Evolutionary conservation across 2,113 vertebrate species (phyloP).

Genomic region (Toxotes jaculatrix): DNA sequence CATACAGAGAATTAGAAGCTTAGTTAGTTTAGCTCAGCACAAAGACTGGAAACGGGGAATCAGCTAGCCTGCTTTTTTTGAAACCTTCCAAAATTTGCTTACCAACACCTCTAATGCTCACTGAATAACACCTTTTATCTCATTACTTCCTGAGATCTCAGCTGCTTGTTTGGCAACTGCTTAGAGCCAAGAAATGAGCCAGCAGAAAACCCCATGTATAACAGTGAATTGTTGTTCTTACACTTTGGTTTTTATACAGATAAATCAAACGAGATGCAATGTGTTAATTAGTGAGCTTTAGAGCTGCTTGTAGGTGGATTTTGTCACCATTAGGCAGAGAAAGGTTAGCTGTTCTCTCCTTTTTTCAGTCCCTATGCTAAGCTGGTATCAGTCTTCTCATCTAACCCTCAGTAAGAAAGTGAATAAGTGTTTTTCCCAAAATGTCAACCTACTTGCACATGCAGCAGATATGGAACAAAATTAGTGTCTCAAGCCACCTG

Average conservation of each 20-base stretch:
- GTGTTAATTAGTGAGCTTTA: not conserved
- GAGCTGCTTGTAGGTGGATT: not conserved
- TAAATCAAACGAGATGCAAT: not conserved
- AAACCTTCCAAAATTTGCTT: not conserved
- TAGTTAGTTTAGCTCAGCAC: not conserved
- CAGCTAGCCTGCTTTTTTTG: not conserved
- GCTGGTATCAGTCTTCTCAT: not conserved
- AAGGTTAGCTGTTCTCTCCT: too few relatives aligned
- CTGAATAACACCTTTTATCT: too few relatives aligned
- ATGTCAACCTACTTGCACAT: not conserved
- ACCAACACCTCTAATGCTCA: not conserved
- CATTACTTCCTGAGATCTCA: not conserved
- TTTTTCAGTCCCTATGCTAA: not conserved
- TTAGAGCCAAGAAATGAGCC: not conserved
- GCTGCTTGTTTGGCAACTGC: not conserved
- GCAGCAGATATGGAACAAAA: too few relatives aligned
- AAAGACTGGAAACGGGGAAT: too few relatives aligned
- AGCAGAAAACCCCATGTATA: not conserved
- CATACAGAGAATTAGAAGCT: not conserved
- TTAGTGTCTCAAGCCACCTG: not conserved
- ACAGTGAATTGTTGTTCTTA: not conserved
- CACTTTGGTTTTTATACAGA: not conserved
- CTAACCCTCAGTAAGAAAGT: not conserved
- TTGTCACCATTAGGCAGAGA: not conserved
- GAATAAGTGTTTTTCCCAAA: not conserved